These are phyloP conservation scores for Cydia fagiglandana DNA, from an alignment of 1,140 invertebrate genomes.

Conservation along the genomic window DNA sequence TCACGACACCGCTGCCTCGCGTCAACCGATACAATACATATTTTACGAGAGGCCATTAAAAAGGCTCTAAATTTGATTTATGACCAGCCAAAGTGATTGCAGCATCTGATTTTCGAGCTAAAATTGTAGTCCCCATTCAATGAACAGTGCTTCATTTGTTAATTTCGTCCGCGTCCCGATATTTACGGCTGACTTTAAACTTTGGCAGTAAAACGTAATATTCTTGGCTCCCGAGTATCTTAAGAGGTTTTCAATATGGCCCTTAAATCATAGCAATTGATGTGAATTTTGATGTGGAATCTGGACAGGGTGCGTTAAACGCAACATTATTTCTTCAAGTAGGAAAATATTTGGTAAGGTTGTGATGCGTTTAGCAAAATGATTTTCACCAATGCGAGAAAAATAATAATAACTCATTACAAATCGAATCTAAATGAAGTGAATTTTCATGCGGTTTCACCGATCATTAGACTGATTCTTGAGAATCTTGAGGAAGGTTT, in stretches of 20 bases:
- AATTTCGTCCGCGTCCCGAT: slow-evolving; percentile 65
- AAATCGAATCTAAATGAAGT: no score
- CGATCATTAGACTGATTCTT: no score
- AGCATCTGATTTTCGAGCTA: slow-evolving; percentile 52
- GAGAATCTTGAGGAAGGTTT: no score
- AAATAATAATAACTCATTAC: no score
- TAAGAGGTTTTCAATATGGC: slow-evolving; percentile 3
- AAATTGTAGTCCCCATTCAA: slow-evolving; percentile 63
- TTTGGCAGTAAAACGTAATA: slow-evolving; percentile 53
- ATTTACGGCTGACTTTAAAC: slow-evolving; percentile 70
- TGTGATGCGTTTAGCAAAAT: no score
- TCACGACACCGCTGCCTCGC: neutral
- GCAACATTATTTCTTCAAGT: neutral
- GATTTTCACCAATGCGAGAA: no score
- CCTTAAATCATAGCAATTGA: neutral
- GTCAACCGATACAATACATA: slow-evolving; percentile 43
- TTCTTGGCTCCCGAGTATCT: slow-evolving; percentile 42
- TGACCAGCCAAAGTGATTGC: slow-evolving; percentile 54
- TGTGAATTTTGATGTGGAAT: neutral
- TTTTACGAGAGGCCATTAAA: slow-evolving; percentile 73
- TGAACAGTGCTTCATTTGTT: slow-evolving; percentile 70
- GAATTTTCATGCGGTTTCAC: no score
- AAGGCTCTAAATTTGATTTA: slow-evolving; percentile 74
- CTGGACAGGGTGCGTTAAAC: neutral
- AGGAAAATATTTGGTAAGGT: no score